These are phyloP conservation scores for Microhierax caerulescens DNA, from an alignment of 2,797 vertebrate genomes.

Conservation along the genomic window DNA sequence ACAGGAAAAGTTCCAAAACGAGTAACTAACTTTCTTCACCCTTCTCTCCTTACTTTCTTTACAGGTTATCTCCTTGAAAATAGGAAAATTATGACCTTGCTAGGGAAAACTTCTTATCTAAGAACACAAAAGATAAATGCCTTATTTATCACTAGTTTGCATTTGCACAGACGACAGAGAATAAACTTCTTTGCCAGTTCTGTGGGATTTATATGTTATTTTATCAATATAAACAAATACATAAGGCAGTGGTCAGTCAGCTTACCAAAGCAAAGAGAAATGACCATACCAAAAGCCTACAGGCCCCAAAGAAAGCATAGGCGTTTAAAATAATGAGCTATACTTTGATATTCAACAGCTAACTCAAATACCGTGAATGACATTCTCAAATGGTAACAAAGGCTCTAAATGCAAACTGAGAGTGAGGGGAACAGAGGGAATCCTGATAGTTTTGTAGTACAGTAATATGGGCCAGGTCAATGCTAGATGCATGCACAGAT, in stretches of 20 bases:
- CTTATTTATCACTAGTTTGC: neutral
- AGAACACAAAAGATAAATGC: neutral
- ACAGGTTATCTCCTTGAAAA: neutral
- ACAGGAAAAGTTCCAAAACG: neutral
- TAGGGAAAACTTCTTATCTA: neutral
- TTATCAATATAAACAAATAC: neutral
- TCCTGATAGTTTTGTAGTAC: neutral
- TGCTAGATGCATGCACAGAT: slow-evolving; percentile 63
- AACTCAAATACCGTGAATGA: neutral
- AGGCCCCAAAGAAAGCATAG: neutral
- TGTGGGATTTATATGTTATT: neutral
- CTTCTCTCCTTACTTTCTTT: neutral
- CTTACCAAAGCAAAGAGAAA: neutral
- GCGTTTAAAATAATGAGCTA: neutral
- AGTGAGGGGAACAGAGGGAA: neutral
- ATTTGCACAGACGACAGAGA: neutral
- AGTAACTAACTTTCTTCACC: accelerated
- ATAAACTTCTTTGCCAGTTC: neutral
- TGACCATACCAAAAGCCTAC: neutral
- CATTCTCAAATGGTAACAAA: neutral
- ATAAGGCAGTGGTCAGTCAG: neutral
- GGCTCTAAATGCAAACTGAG: neutral
- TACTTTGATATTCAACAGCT: neutral
- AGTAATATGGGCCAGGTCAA: slow-evolving; percentile 61
- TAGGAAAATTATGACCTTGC: neutral